These are phyloP conservation scores for Drosophila mayri DNA, from an alignment of 1,140 invertebrate genomes.

Conservation along the genomic window DNA sequence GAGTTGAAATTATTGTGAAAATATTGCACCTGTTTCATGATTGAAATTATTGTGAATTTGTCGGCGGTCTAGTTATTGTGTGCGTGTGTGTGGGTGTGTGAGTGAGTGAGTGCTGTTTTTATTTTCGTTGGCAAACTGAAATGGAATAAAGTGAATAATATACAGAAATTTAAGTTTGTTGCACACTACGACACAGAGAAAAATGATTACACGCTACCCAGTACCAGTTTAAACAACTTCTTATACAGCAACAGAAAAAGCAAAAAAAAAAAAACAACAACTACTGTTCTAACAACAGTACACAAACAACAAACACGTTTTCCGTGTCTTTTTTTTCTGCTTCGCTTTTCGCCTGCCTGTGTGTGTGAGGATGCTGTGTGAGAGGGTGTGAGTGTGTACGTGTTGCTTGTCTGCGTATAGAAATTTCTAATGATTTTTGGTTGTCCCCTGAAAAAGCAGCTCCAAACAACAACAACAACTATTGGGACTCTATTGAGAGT, in stretches of 20 bases:
- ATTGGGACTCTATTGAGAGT: conserved; percentile 30
- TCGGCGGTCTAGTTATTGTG: conserved; percentile 36
- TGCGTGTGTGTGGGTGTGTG: conserved; percentile 13
- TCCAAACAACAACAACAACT: conserved; percentile 40
- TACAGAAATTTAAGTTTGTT: conserved; percentile 15
- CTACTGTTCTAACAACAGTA: conserved; percentile 67
- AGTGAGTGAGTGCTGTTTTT: conserved; percentile 30
- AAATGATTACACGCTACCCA: conserved; percentile 36
- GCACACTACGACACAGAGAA: conserved; percentile 19
- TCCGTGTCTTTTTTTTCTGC: conserved; percentile 26
- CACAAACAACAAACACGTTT: conserved; percentile 49
- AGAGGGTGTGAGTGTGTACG: conserved; percentile 35
- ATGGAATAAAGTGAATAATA: conserved; percentile 56
- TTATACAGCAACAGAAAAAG: conserved; percentile 30
- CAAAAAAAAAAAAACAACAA: conserved; percentile 24
- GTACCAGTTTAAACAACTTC: conserved; percentile 67
- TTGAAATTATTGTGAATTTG: conserved; percentile 41
- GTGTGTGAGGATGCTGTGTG: conserved; percentile 32
- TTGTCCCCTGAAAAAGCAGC: conserved; percentile 37
- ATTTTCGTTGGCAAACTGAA: conserved; percentile 27
- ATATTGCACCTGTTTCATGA: conserved; percentile 52
- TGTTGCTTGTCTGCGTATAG: conserved; percentile 43
- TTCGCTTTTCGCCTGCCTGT: conserved; percentile 26
- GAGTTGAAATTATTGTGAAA: conserved; percentile 29
- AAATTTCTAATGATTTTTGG: conserved; percentile 60